These are phyloP conservation scores for Lepilemur ruficaudatus DNA, from an alignment of 2,797 vertebrate genomes.

Conservation along the genomic window DNA sequence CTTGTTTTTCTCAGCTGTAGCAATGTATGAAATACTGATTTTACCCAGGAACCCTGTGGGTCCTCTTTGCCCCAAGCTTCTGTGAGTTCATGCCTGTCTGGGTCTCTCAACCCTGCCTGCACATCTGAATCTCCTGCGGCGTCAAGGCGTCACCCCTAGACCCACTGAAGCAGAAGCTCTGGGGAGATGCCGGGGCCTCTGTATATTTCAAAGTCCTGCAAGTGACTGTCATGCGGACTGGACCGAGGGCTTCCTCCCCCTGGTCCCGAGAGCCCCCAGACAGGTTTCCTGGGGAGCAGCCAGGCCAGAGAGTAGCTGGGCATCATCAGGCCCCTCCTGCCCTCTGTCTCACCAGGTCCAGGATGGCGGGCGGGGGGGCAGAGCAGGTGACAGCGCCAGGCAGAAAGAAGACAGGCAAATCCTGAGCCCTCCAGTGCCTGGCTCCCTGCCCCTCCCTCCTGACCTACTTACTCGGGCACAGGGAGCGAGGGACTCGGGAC, in stretches of 20 bases:
- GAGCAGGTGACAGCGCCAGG: neutral
- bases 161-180: neutral
- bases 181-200: neutral
- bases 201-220: no score
- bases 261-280: neutral
- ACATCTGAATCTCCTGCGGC: neutral
- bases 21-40: neutral
- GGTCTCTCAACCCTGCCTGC: neutral
- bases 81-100: neutral
- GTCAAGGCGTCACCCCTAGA: neutral
- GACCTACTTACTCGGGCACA: slow-evolving; percentile 54
- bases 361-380: no score
- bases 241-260: accelerated
- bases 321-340: neutral
- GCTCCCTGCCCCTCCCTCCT: neutral
- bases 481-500: neutral
- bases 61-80: neutral
- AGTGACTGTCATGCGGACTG: neutral
- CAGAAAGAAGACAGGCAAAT: neutral
- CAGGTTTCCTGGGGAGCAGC: neutral
- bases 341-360: neutral
- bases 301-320: neutral
- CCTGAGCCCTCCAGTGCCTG: neutral
- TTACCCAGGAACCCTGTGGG: neutral
- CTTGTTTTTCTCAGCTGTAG: neutral